These are phyloP conservation scores for Formicarius rufipectus DNA, from an alignment of 2,113 vertebrate genomes.

Conservation along the genomic window DNA sequence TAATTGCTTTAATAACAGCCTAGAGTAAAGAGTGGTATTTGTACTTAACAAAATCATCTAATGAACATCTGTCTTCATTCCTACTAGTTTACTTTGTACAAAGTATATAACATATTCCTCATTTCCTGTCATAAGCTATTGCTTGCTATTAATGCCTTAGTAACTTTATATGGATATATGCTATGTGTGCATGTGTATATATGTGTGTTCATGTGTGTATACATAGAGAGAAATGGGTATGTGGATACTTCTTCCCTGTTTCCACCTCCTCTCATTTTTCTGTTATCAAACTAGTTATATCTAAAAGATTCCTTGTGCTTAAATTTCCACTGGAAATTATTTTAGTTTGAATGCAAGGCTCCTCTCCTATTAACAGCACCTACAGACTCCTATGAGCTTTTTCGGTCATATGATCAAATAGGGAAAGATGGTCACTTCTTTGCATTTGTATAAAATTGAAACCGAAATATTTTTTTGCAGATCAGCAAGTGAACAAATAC, in stretches of 20 bases:
- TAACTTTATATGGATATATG: not conserved
- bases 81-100: not conserved
- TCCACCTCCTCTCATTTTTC: not conserved
- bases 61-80: not conserved
- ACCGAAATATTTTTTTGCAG: not conserved
- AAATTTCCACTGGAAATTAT: not conserved
- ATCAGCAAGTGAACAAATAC: not conserved
- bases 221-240: rapidly evolving
- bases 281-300: not conserved
- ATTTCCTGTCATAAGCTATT: not conserved
- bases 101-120: not conserved
- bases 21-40: not conserved
- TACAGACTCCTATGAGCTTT: not conserved
- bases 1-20: slow-evolving; percentile 22
- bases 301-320: not conserved
- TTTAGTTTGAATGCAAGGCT: not conserved
- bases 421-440: not conserved
- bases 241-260: not conserved
- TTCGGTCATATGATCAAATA: not conserved
- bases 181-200: not conserved
- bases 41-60: slow-evolving; percentile 6
- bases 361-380: not conserved
- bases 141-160: not conserved
- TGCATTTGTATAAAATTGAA: not conserved
- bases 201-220: not conserved